Evolutionary conservation across 2,888 invertebrate species (phyloP).

Genomic region (Clistopyga incitator): DNA sequence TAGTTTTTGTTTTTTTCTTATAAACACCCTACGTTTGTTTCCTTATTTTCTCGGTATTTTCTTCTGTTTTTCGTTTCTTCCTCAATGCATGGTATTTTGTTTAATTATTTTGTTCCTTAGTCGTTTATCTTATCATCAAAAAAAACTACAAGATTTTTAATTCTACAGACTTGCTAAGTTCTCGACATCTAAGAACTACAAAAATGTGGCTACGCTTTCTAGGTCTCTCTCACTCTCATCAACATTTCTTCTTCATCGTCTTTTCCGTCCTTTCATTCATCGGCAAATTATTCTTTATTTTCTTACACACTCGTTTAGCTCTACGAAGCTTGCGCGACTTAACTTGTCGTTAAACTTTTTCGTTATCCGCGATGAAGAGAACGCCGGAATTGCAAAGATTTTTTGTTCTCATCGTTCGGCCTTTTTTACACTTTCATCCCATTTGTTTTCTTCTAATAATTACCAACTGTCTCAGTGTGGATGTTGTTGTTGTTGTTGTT

Average conservation of each 20-base stretch:
- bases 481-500: neutral
- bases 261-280: slow-evolving; percentile 16
- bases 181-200: slow-evolving; percentile 64
- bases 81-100: slow-evolving; percentile 48
- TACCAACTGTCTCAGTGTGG: slow-evolving; percentile 5
- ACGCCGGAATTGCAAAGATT: slow-evolving; percentile 44
- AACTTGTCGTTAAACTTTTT: slow-evolving; percentile 51
- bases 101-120: slow-evolving; percentile 50
- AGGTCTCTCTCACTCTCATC: slow-evolving; percentile 51
- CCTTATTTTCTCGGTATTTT: slow-evolving; percentile 70
- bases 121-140: slow-evolving; percentile 65
- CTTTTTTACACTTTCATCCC: slow-evolving; percentile 34
- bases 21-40: slow-evolving; percentile 80
- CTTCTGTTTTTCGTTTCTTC: slow-evolving; percentile 64
- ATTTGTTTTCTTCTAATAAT: neutral
- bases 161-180: slow-evolving; percentile 64
- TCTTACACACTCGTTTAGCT: slow-evolving; percentile 47
- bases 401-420: neutral
- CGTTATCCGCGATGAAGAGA: slow-evolving; percentile 36
- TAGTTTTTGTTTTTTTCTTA: slow-evolving; percentile 70
- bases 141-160: slow-evolving; percentile 63
- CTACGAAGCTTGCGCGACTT: slow-evolving; percentile 55
- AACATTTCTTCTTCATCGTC: slow-evolving; percentile 40
- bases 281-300: slow-evolving; percentile 35
- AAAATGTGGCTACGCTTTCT: slow-evolving; percentile 65